Evolutionary conservation across 2,113 vertebrate genomes (phyloP), one percentile per base, ranked within the genome.

Genomic region (Fregetta grallaria): DNA sequence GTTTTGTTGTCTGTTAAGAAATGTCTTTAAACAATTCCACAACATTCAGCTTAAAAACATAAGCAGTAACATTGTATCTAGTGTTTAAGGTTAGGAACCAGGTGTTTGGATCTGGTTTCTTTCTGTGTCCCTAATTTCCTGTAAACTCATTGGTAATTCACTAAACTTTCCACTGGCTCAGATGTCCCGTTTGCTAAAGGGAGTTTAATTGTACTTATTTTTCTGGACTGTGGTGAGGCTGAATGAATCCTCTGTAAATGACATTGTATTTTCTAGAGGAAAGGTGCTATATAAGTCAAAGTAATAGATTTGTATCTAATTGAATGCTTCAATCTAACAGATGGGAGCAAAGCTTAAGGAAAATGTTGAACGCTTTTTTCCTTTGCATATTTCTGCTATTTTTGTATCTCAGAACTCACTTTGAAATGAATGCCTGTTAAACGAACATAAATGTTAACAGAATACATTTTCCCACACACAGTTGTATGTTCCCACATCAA

Each of bases 331-430:
- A 74, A 12, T 70, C 42, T 88, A 88, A 76, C 65, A 93, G 87
- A 73, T 91, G 84, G 55, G 22, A 77, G 45, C 11, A 70, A 85
- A 53, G 44, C 65, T 86, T 68, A 74, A 55, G 74, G 53, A 65
- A 86, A 93, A 74, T 12, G 25, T 70, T 82, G 55, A 55, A 44
- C n/a, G 4, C 52, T 55, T 65, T 83, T 78, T 87, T 13, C 42
- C 38, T 45, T 78, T 92, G 72, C 86, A 75, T 92, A 52, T 90
- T 92, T 93, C 65, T 82, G 50, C 61, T 93, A 73, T 73, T 88
- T 94, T 91, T 91, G 14, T 73, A 30, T 55, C 58, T 68, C 71
- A 78, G 79, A 86, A 81, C 59, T 81, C 44, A 32, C n/a, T 91
- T 70, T 66, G 77, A 86, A 96, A 82, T 59, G 32, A 82, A 78